phyloP scores from a whole-genome alignment of 1,140 invertebrate genomes.

The Archivesica marissinica region DNA sequence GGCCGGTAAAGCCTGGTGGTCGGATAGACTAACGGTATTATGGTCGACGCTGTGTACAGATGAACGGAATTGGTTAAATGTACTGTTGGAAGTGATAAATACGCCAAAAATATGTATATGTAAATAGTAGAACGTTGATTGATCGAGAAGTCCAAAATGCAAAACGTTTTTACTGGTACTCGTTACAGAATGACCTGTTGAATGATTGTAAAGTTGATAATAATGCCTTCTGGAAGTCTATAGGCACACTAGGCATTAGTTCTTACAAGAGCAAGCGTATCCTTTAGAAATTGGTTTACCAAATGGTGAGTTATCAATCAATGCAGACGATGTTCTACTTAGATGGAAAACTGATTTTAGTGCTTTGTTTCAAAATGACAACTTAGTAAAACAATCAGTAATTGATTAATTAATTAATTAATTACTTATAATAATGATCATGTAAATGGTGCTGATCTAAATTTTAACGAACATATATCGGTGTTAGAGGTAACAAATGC shows the following conservation, averaged over 20 bases:
- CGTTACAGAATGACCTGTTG: neutral
- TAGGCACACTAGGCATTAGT: neutral
- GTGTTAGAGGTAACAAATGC: too few species aligned
- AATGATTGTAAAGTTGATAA: neutral
- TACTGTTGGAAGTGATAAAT: neutral
- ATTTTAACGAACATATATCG: too few species aligned
- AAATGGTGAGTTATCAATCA: neutral
- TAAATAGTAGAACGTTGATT: neutral
- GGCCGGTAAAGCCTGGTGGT: neutral
- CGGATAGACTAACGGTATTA: too few species aligned
- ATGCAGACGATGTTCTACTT: neutral
- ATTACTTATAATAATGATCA: too few species aligned
- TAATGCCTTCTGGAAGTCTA: neutral
- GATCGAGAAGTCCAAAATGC: conserved; percentile 12
- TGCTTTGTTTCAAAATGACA: neutral
- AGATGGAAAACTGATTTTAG: conserved; percentile 20
- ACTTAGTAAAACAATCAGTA: too few species aligned
- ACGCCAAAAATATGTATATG: neutral
- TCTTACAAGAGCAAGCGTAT: neutral
- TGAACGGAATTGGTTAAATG: neutral
- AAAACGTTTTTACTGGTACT: neutral
- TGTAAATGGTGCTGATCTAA: too few species aligned
- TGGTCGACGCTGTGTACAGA: neutral
- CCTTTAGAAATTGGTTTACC: neutral
- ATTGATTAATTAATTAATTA: neutral